Evolutionary conservation across 2,113 vertebrate genomes (phyloP), one percentile per base, ranked within the genome.

Genomic region (Lutjanus erythropterus): DNA sequence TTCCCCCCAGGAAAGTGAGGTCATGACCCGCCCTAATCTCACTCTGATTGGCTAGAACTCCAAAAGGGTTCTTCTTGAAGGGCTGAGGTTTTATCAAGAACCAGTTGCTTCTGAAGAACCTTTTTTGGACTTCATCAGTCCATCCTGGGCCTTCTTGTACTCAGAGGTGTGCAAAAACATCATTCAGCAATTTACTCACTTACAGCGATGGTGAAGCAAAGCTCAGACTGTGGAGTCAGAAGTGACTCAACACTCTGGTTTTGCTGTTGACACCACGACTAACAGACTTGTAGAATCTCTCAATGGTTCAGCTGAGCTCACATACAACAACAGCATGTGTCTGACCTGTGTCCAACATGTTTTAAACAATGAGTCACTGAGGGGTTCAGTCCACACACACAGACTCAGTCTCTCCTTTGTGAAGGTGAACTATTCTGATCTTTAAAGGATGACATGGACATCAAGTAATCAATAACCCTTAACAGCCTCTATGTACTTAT

Each of bases 361-460:
- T 66, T 71, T 37, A 64, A 80, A 77, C 41, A 58, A 68, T 37
- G 70, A 71, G 44, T 8, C 41, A 65, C 1, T 39, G 53, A 74
- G 25, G 23, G 18, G 42, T 62, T 69, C 41, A 72, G 60, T 47
- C 19, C 39, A 61, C 10, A 46, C 29, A 29, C 1, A 27, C 44
- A 6, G 27, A 59, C 53, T 56, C 35, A 19, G 29, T 35, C 16
- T 60, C 66, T 10, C 18, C 59, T 66, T 31, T 35, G 56, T 29
- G 21, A 49, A 44, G 58, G 33, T 21, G 49, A 80, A 37, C 14
- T 27, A 55, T n/a, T 29, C 33, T 15, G 23, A 73, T 35, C 46
- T 47, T 50, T 60, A 23, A 23, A 61, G 47, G 27, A 61, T 11
- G 21, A 55, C 12, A 35, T 21, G 35, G 31, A 33, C 31, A 37